Percentiles rank a stretch among this genome's conserved stretches.
Evolutionary conservation across 2,888 invertebrate genomes (phyloP).

Genomic region (Amphimallon solstitiale): DNA sequence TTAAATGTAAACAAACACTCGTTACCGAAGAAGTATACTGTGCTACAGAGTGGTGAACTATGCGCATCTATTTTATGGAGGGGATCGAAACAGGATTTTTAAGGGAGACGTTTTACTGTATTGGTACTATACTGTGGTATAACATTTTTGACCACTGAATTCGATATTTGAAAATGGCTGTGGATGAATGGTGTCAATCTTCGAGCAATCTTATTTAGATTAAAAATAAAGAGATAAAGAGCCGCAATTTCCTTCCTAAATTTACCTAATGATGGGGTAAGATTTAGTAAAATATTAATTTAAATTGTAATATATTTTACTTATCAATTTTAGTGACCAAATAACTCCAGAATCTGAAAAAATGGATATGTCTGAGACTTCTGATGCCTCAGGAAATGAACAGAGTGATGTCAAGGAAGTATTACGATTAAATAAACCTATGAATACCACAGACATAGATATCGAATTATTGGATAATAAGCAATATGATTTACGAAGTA

Average conservation of each 20-base stretch:
- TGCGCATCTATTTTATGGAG: too few species aligned
- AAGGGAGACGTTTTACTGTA: too few species aligned
- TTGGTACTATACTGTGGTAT: too few species aligned
- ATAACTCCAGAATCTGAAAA: slow-evolving; percentile 43
- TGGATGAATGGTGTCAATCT: slow-evolving; percentile 32
- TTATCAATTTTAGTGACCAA: slow-evolving; percentile 42
- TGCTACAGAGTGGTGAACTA: too few species aligned
- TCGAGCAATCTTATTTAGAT: slow-evolving; percentile 5
- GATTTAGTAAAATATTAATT: neutral
- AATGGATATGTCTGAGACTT: slow-evolving; percentile 55
- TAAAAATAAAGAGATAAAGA: neutral
- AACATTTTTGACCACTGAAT: slow-evolving; percentile 14
- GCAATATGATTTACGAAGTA: slow-evolving; percentile 42
- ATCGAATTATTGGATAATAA: slow-evolving; percentile 48
- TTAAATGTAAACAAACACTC: too few species aligned
- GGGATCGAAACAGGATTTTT: too few species aligned
- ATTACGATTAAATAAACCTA: slow-evolving; percentile 43
- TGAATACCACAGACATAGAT: slow-evolving; percentile 40
- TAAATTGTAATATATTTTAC: neutral
- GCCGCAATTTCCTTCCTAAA: neutral
- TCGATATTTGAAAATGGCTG: slow-evolving; percentile 40
- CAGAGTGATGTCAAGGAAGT: slow-evolving; percentile 44
- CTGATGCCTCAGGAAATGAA: slow-evolving; percentile 44
- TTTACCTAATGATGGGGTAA: slow-evolving; percentile 35
- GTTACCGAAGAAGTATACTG: too few species aligned